These are phyloP conservation scores for Eupithecia subumbrata DNA, from an alignment of 2,888 invertebrate genomes.

Conservation along the genomic window DNA sequence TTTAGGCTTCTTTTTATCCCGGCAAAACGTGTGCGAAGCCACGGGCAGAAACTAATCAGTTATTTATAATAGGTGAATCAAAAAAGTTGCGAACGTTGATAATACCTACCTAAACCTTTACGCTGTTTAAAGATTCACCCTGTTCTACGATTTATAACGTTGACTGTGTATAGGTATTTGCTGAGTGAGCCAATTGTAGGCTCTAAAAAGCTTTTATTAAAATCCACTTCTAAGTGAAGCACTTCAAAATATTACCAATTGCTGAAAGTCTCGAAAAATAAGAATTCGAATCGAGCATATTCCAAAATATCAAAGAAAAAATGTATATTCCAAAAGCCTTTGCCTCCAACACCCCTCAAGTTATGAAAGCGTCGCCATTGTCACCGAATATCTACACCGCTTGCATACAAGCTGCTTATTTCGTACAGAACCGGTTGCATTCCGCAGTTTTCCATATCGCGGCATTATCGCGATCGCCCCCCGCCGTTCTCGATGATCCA, in stretches of 20 bases:
- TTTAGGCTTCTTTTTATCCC: no score
- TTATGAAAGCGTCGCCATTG: slow-evolving; percentile 12
- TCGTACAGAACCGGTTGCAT: slow-evolving; percentile 48
- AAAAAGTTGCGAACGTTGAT: background rate
- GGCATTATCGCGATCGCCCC: slow-evolving; percentile 48
- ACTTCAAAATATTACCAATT: background rate
- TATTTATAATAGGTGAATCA: background rate
- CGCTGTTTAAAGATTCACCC: background rate
- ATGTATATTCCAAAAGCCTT: slow-evolving; percentile 5
- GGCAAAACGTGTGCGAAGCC: no score
- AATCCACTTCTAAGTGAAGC: background rate
- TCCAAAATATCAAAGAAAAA: slow-evolving; percentile 6
- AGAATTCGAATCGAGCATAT: background rate
- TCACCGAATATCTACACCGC: slow-evolving; percentile 15
- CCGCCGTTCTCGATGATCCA: slow-evolving; percentile 75
- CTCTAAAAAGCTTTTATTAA: background rate
- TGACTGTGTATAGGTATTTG: background rate
- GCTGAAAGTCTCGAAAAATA: background rate
- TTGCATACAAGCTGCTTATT: slow-evolving; percentile 25
- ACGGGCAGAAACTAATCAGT: no score
- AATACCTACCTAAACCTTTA: background rate
- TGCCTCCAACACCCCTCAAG: slow-evolving; percentile 12
- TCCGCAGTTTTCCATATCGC: slow-evolving; percentile 75
- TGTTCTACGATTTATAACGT: background rate
- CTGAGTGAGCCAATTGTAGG: background rate